Conservation (phyloP, 2,888 invertebrate genomes). For the Sarcophaga subvicina region DNA sequence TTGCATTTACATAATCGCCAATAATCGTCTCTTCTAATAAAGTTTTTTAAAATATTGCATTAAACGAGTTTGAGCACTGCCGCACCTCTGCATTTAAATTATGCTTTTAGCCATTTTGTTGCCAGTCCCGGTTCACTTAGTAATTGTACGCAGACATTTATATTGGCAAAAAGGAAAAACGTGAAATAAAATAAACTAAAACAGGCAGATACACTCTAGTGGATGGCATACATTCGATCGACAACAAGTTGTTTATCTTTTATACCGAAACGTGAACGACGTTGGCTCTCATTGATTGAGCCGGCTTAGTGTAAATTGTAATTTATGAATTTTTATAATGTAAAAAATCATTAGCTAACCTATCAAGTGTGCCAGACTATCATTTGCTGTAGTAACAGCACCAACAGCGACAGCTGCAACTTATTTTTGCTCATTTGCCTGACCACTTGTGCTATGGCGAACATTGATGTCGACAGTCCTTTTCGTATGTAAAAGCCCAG, state of each 20-base stretch:
- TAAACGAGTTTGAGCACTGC: constrained; percentile 72
- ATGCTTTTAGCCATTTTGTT: constrained; percentile 52
- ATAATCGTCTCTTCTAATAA: constrained; percentile 70
- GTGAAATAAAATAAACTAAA: background rate
- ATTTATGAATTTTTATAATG: constrained; percentile 73
- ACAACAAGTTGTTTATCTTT: constrained; percentile 29
- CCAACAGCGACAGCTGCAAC: constrained; percentile 37
- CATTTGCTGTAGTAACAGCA: constrained; percentile 3
- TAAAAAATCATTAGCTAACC: constrained; percentile 65
- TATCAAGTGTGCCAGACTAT: background rate
- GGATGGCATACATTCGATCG: constrained; percentile 18
- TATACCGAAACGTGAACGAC: background rate
- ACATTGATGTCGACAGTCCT: too few species aligned
- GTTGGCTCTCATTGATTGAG: constrained; percentile 42
- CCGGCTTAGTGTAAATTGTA: constrained; percentile 75
- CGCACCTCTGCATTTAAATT: constrained; percentile 44
- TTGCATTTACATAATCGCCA: constrained; percentile 60
- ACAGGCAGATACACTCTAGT: background rate
- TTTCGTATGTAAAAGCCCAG: too few species aligned
- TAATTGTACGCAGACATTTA: constrained; percentile 28
- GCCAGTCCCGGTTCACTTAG: background rate
- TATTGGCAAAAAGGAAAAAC: constrained; percentile 12
- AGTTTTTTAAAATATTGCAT: constrained; percentile 72
- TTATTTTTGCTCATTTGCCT: constrained; percentile 21
- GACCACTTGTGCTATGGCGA: constrained; percentile 14